A percentile compares a stretch with the other conserved stretches of the same genome.
Conservation (phyloP, 2,113 vertebrate genomes). For the Chunga burmeisteri region DNA sequence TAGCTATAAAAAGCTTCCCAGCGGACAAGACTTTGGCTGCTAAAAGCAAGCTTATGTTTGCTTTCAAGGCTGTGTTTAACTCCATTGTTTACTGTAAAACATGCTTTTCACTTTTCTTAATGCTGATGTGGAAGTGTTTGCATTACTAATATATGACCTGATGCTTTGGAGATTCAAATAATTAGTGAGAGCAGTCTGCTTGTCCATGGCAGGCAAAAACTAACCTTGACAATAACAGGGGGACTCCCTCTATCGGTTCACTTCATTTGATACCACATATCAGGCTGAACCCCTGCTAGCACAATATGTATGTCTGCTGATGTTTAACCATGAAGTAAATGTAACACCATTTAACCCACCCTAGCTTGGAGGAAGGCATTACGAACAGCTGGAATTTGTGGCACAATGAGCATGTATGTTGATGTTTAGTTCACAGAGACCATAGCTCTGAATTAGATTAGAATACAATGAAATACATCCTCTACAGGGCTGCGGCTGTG, state of each 20-base stretch:
- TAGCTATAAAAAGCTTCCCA: not conserved
- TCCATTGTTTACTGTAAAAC: not conserved
- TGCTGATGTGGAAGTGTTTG: not conserved
- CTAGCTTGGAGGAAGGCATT: not conserved
- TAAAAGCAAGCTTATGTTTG: not conserved
- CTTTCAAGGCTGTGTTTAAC: not conserved
- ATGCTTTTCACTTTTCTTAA: not conserved
- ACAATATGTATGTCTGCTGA: not conserved
- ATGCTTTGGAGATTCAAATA: not conserved
- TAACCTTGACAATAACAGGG: not conserved
- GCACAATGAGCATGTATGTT: fast-evolving
- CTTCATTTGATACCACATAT: not conserved
- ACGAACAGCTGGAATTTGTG: not conserved
- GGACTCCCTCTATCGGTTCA: not conserved
- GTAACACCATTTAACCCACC: not conserved
- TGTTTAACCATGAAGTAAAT: not conserved
- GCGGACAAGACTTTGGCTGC: not conserved
- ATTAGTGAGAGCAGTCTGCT: not conserved
- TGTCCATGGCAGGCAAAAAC: not conserved
- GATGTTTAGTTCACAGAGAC: not conserved
- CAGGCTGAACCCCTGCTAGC: not conserved
- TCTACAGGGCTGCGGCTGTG: not conserved
- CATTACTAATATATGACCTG: not conserved
- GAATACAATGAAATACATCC: not conserved
- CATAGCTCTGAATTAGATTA: not conserved